Conservation (phyloP, 2,113 vertebrate genomes). For the Paraplagusia blochii region DNA sequence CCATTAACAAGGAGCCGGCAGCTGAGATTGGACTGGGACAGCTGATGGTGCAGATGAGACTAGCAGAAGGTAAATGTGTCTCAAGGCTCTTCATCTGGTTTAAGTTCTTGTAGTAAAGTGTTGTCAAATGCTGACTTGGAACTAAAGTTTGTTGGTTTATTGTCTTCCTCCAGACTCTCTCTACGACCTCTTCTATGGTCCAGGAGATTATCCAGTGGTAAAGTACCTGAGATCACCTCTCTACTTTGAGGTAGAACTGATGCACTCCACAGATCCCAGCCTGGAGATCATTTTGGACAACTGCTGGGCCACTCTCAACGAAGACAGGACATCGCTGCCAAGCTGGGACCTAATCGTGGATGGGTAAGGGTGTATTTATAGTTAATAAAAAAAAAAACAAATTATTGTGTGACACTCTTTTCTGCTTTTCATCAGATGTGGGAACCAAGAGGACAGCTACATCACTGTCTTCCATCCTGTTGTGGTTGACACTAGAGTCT, state of each 20-base stretch:
- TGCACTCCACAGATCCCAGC: conserved; percentile 48
- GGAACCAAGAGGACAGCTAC: conserved; percentile 52
- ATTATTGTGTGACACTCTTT: not conserved
- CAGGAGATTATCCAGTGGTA: conserved; percentile 67
- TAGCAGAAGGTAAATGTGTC: conserved; percentile 46
- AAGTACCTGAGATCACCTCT: conserved; percentile 66
- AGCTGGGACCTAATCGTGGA: conserved; percentile 73
- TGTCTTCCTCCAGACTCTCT: conserved; percentile 51
- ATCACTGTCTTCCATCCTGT: conserved; percentile 49
- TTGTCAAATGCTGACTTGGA: not conserved
- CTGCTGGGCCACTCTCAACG: conserved; percentile 67
- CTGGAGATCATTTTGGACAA: conserved; percentile 66
- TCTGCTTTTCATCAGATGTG: conserved; percentile 49
- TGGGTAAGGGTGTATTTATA: conserved; percentile 24
- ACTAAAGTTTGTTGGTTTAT: not conserved
- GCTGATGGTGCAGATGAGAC: conserved; percentile 64
- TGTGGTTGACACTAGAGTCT: conserved; percentile 7
- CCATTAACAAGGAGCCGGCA: conserved; percentile 22
- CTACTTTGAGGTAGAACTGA: conserved; percentile 70
- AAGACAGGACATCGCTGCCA: conserved; percentile 56
- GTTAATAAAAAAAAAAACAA: too few relatives aligned
- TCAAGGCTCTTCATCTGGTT: not conserved
- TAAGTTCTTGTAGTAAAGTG: too few relatives aligned
- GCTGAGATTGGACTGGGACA: conserved; percentile 61
- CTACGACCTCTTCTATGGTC: conserved; percentile 57